These are phyloP conservation scores for Anabas testudineus DNA, from an alignment of 2,797 vertebrate species.

Conservation along the genomic window DNA sequence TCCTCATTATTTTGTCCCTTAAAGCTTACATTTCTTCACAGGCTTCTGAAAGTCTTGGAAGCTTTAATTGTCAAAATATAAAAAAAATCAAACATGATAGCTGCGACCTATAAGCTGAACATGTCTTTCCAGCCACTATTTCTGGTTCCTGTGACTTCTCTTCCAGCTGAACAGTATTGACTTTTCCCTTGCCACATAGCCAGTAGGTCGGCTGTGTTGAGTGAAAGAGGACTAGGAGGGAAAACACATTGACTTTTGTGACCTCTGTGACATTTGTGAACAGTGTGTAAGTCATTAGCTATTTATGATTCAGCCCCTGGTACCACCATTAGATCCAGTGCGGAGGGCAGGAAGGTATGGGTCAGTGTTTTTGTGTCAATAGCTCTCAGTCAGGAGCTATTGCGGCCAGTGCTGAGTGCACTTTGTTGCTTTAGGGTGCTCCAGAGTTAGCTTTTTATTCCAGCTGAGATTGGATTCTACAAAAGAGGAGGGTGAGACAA, in stretches of 20 bases:
- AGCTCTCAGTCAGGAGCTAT: slow-evolving; percentile 57
- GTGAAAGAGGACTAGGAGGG: slow-evolving; percentile 50
- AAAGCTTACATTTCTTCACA: slow-evolving; percentile 56
- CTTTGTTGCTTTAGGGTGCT: slow-evolving; percentile 60
- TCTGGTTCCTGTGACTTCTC: slow-evolving; percentile 50
- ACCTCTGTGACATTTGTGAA: slow-evolving; percentile 77
- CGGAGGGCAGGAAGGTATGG: slow-evolving; percentile 61
- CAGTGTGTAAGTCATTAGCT: slow-evolving; percentile 71
- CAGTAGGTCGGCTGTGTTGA: slow-evolving; percentile 27
- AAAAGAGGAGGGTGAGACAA: slow-evolving; percentile 28
- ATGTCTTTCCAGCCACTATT: slow-evolving; percentile 43
- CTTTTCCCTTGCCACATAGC: slow-evolving; percentile 38
- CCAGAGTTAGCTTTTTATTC: slow-evolving; percentile 52
- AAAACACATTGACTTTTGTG: slow-evolving; percentile 74
- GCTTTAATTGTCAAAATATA: slow-evolving; percentile 53
- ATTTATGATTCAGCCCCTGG: slow-evolving; percentile 61
- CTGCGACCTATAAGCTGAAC: slow-evolving; percentile 49
- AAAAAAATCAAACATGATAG: slow-evolving; percentile 41
- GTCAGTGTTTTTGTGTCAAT: slow-evolving; percentile 73
- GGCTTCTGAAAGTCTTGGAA: slow-evolving; percentile 30
- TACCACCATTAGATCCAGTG: slow-evolving; percentile 64
- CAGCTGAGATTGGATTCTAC: slow-evolving; percentile 58
- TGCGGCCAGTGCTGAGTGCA: slow-evolving; percentile 51
- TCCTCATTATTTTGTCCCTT: slow-evolving; percentile 59
- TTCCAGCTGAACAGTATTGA: slow-evolving; percentile 57